These are phyloP conservation scores for Hermetia illucens DNA, from an alignment of 1,140 invertebrate genomes.

Conservation along the genomic window DNA sequence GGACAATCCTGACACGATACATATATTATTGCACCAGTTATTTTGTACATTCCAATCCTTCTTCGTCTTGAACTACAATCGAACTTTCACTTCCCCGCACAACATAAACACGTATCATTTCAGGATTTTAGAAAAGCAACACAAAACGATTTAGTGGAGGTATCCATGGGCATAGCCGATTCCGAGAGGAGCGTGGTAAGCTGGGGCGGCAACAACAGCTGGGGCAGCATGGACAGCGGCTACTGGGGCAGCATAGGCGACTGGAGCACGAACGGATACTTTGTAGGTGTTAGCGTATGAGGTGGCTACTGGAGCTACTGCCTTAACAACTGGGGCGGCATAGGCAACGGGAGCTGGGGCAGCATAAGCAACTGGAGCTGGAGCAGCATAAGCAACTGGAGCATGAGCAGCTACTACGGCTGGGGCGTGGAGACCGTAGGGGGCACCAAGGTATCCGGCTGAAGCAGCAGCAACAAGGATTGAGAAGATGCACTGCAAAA, in stretches of 20 bases:
- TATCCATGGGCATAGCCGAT: constrained; percentile 14
- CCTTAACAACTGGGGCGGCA: constrained; percentile 30
- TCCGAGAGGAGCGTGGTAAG: constrained; percentile 18
- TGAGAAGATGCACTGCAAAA: constrained; percentile 12
- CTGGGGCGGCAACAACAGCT: constrained; percentile 12
- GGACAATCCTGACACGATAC: too few species aligned
- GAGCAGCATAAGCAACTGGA: constrained; percentile 18
- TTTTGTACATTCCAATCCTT: too few species aligned
- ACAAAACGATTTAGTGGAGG: constrained; percentile 1
- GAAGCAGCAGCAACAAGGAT: constrained; percentile 23
- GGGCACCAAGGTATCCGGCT: constrained; percentile 19
- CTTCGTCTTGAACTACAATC: too few species aligned
- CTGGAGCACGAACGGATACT: constrained; percentile 28
- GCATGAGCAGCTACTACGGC: constrained; percentile 26
- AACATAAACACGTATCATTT: neutral
- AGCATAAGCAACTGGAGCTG: constrained; percentile 24
- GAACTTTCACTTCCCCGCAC: neutral
- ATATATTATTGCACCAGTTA: too few species aligned
- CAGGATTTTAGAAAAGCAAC: constrained; percentile 1
- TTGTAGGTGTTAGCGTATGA: constrained; percentile 43
- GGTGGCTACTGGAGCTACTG: constrained; percentile 34
- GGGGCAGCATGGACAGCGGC: constrained; percentile 12
- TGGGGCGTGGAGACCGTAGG: constrained; percentile 24
- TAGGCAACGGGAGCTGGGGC: constrained; percentile 12
- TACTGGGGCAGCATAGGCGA: constrained; percentile 20